Percentiles rank a stretch among this genome's conserved stretches.
These are phyloP conservation scores for Pterocles gutturalis DNA, from an alignment of 2,113 vertebrate species.

Conservation along the genomic window DNA sequence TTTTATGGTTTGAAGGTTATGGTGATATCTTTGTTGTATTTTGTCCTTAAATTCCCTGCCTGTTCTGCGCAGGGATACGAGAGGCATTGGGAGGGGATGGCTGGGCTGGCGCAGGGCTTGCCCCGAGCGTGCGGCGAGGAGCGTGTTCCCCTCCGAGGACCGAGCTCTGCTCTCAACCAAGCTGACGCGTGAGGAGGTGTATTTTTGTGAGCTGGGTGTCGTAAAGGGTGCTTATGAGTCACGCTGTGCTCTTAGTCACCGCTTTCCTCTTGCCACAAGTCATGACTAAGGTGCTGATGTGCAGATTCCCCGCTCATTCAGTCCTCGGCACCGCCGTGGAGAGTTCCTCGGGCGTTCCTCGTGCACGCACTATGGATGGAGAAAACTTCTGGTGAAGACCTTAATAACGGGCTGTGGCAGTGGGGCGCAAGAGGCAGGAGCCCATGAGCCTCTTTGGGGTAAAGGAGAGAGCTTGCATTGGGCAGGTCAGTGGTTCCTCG, in stretches of 20 bases:
- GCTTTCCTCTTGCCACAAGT: slow-evolving; percentile 24
- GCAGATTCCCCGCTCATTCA: background rate
- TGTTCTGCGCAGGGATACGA: background rate
- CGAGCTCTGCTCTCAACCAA: background rate
- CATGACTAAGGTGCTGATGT: background rate
- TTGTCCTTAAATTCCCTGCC: background rate
- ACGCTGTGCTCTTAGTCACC: background rate
- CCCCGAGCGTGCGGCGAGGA: rapidly evolving
- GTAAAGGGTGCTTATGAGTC: slow-evolving; percentile 40
- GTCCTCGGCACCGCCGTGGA: rapidly evolving
- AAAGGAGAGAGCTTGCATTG: background rate
- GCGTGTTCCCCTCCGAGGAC: rapidly evolving
- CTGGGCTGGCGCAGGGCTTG: background rate
- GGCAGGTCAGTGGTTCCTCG: background rate
- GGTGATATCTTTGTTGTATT: background rate
- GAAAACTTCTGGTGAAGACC: background rate
- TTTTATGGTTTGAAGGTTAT: background rate
- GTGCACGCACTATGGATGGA: rapidly evolving
- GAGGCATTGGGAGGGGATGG: too few species aligned
- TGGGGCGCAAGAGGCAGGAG: rapidly evolving
- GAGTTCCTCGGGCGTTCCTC: rapidly evolving
- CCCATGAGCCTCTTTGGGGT: background rate
- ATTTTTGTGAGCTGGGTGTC: background rate
- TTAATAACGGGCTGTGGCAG: background rate
- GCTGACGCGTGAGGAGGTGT: background rate